phyloP scores from a whole-genome alignment of 2,888 invertebrate genomes.

The Notodonta ziczac region DNA sequence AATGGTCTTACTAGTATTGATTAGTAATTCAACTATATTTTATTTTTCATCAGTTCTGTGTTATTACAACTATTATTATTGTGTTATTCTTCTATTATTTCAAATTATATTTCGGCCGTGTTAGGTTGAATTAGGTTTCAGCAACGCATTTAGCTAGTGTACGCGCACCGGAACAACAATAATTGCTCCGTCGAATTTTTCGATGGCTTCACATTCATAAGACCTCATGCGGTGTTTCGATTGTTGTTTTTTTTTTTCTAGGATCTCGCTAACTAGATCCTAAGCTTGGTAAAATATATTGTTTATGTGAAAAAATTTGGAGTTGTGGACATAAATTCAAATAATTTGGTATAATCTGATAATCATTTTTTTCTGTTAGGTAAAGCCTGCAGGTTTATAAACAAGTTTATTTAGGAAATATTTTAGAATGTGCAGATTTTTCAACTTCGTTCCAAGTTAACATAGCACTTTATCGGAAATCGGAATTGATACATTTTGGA shows the following conservation, averaged over 20 bases:
- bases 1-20: too few species aligned
- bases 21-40: too few species aligned
- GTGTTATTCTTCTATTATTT: too few species aligned
- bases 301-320: conserved; percentile 47
- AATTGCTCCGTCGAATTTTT: conserved; percentile 63
- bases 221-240: conserved; percentile 43
- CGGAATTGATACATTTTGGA: conserved; percentile 45
- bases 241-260: conserved; percentile 48
- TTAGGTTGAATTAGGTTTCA: conserved; percentile 24
- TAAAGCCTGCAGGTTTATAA: too few species aligned
- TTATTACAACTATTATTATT: too few species aligned
- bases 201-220: conserved; percentile 49
- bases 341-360: too few species aligned
- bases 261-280: conserved; percentile 43
- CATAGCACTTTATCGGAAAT: neutral
- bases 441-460: neutral
- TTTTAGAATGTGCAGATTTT: neutral
- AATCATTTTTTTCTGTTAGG: too few species aligned
- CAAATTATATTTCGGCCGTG: too few species aligned
- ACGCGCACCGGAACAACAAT: conserved; percentile 45
- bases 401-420: neutral
- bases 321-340: conserved; percentile 18
- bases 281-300: neutral
- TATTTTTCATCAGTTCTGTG: too few species aligned
- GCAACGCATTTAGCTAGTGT: conserved; percentile 41